Evolutionary conservation across 2,797 vertebrate species (phyloP).

Genomic region (Thamnophis elegans): DNA sequence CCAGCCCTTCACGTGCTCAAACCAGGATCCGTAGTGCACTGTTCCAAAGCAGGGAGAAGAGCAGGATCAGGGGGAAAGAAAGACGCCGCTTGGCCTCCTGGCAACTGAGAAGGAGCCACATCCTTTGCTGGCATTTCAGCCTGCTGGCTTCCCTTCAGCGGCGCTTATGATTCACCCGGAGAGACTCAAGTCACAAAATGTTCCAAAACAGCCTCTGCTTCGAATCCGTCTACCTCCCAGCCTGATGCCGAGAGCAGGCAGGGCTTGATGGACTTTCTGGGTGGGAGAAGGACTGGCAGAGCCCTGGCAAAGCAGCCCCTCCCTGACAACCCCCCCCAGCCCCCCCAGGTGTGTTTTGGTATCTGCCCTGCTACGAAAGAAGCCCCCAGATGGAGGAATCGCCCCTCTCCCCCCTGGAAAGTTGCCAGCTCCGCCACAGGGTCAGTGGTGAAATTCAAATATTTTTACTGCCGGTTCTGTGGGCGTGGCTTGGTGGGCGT

Average conservation of each 20-base stretch:
- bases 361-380: not conserved
- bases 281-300: not conserved
- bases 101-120: not conserved
- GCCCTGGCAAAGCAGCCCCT: not conserved
- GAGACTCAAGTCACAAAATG: too few relatives aligned
- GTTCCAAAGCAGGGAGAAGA: not conserved
- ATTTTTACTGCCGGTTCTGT: too few relatives aligned
- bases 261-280: not conserved
- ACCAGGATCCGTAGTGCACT: constrained; percentile 88
- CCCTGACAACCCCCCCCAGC: too few relatives aligned
- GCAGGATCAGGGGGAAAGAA: not conserved
- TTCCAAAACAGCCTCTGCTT: not conserved
- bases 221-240: not conserved
- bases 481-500: too few relatives aligned
- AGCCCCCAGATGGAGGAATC: not conserved
- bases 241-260: not conserved
- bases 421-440: not conserved
- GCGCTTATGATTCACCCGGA: not conserved
- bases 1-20: constrained; percentile 86
- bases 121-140: not conserved
- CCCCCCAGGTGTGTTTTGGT: not conserved
- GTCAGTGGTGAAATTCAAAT: too few relatives aligned
- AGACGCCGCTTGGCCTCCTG: not conserved
- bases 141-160: not conserved
- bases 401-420: not conserved